Evolutionary conservation across 1,140 invertebrate genomes (phyloP).

Genomic region (Macrobrachium nipponense): DNA sequence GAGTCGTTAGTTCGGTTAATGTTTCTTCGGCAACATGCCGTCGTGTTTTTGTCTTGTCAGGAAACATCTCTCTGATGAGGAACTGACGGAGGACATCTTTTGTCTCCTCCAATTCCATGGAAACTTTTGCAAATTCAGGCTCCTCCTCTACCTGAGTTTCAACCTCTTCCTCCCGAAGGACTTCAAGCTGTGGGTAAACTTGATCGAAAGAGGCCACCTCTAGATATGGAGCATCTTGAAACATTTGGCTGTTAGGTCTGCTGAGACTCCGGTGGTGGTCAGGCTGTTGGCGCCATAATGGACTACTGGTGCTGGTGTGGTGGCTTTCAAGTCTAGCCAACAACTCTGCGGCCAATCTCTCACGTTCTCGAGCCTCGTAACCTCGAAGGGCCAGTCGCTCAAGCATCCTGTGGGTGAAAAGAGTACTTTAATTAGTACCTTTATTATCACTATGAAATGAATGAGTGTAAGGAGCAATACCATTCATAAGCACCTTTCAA

Average conservation of each 20-base stretch:
- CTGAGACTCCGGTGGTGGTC: neutral
- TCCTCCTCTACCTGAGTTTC: no score
- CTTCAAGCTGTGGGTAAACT: neutral
- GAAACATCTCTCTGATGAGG: neutral
- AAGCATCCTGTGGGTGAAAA: conserved; percentile 4
- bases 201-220: neutral
- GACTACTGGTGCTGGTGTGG: neutral
- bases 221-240: neutral
- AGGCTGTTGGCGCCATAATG: neutral
- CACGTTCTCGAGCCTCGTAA: conserved; percentile 2
- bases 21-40: neutral
- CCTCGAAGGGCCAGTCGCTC: conserved; percentile 37
- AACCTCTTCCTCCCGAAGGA: neutral
- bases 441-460: no score
- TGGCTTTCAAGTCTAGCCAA: conserved; percentile 25
- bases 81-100: neutral
- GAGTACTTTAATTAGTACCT: neutral
- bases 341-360: conserved; percentile 23
- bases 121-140: neutral
- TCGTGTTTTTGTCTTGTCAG: neutral
- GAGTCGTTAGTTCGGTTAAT: neutral
- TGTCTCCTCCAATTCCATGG: neutral
- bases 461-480: no score
- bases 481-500: no score
- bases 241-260: neutral